These are phyloP conservation scores for Karalla daura DNA, from an alignment of 2,797 vertebrate species.

Conservation along the genomic window DNA sequence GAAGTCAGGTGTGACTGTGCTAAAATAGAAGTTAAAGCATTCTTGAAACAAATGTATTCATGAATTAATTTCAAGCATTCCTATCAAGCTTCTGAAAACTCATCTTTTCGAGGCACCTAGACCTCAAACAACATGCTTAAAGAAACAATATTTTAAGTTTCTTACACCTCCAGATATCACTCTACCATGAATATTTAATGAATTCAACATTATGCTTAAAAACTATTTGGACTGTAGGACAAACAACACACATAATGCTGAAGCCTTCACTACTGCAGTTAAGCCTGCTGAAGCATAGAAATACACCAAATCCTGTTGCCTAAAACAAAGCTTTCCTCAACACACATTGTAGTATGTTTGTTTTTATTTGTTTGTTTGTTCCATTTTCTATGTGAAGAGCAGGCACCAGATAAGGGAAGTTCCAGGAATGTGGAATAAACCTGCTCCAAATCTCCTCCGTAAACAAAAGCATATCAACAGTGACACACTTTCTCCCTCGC, in stretches of 20 bases:
- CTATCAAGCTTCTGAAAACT: not conserved
- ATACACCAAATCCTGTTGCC: too few species aligned
- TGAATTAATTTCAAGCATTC: not conserved
- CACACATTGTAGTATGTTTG: too few species aligned
- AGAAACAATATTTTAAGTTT: not conserved
- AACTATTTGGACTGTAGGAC: not conserved
- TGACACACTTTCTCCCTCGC: not conserved
- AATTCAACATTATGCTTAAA: not conserved
- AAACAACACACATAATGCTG: not conserved
- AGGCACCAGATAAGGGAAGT: slow-evolving; percentile 5
- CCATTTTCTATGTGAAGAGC: too few species aligned
- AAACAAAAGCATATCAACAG: not conserved
- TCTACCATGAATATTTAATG: slow-evolving; percentile 2
- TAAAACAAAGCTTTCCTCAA: too few species aligned
- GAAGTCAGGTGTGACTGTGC: not conserved
- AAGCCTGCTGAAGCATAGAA: not conserved
- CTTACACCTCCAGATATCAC: not conserved
- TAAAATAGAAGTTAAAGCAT: too few species aligned
- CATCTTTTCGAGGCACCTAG: not conserved
- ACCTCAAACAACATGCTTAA: not conserved
- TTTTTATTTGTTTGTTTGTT: too few species aligned
- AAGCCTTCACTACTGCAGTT: not conserved
- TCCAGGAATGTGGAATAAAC: not conserved
- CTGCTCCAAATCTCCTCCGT: not conserved
- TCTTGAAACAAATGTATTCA: not conserved